Conservation (phyloP, 2,113 vertebrate genomes). For the Serilophus lunatus region DNA sequence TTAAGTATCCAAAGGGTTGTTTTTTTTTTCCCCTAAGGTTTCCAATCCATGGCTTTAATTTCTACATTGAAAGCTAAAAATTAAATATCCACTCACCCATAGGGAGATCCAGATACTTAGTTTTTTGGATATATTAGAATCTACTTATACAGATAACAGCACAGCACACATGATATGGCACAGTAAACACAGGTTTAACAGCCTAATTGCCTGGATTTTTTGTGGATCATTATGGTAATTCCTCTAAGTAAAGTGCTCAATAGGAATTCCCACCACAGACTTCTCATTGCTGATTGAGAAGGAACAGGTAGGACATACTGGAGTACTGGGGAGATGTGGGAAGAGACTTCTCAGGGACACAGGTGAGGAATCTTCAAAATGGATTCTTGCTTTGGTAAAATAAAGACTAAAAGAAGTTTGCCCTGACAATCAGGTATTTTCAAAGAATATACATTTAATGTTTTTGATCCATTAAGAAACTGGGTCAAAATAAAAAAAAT, state of each 20-base stretch:
- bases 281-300: neutral
- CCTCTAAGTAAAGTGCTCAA: neutral
- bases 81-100: neutral
- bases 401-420: neutral
- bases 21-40: neutral
- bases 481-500: neutral
- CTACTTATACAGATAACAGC: neutral
- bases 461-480: neutral
- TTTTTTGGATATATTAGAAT: neutral
- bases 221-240: neutral
- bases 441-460: neutral
- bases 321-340: neutral
- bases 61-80: neutral
- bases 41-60: neutral
- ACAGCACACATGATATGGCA: neutral
- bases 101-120: neutral
- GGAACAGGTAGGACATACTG: neutral
- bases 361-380: rapidly evolving
- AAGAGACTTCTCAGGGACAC: neutral
- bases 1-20: neutral
- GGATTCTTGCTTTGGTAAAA: neutral
- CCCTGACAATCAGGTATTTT: neutral
- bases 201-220: neutral
- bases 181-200: neutral
- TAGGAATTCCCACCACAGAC: neutral